Evolutionary conservation across 2,888 invertebrate species (phyloP).

Genomic region (Trissoscelio sp.): DNA sequence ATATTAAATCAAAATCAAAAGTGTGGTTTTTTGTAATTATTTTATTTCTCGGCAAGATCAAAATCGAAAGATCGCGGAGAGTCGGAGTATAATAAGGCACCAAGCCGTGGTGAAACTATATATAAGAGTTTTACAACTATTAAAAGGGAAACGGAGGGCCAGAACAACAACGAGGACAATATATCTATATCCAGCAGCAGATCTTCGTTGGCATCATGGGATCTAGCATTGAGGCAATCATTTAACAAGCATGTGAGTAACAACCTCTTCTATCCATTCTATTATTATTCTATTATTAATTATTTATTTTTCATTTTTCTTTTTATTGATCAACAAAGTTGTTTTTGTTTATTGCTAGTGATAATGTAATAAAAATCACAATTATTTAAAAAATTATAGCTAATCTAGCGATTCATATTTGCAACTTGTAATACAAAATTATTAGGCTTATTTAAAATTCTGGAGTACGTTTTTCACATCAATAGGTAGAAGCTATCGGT

Average conservation of each 20-base stretch:
- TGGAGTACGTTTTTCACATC: too few relatives aligned
- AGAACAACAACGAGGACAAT: conserved; percentile 83
- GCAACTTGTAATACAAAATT: too few relatives aligned
- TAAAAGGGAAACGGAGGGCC: conserved; percentile 81
- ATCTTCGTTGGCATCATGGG: conserved; percentile 86
- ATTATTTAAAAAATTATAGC: too few relatives aligned
- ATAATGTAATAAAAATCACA: too few relatives aligned
- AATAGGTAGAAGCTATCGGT: too few relatives aligned
- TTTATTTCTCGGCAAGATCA: conserved; percentile 75
- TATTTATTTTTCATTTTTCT: conserved; percentile 33
- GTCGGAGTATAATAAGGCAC: conserved; percentile 83
- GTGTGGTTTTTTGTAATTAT: conserved; percentile 51
- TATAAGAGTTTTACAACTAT: conserved; percentile 82
- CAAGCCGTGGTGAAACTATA: conserved; percentile 81
- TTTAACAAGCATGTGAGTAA: conserved; percentile 83
- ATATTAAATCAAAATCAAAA: conserved; percentile 27
- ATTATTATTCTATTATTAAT: background rate
- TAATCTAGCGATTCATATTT: too few relatives aligned
- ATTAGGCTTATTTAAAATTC: too few relatives aligned
- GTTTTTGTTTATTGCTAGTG: too few relatives aligned
- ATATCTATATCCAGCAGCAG: conserved; percentile 86
- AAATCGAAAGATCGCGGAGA: conserved; percentile 85
- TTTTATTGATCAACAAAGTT: too few relatives aligned
- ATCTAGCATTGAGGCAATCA: conserved; percentile 84
- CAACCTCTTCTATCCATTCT: background rate